Evolutionary conservation across 2,113 vertebrate genomes (phyloP).

Genomic region (Sarotherodon lohbergeri): DNA sequence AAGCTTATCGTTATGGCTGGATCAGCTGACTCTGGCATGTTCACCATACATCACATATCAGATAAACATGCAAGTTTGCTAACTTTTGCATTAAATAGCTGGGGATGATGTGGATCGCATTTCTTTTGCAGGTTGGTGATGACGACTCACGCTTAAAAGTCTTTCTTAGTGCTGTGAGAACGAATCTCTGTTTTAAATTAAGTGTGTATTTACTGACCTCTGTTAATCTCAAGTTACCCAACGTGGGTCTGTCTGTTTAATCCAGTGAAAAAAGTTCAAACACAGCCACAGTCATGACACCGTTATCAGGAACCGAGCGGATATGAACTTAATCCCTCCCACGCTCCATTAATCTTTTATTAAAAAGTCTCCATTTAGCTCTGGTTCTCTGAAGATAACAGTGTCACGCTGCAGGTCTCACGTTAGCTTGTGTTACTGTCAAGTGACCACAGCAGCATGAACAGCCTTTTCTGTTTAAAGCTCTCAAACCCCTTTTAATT

Average conservation of each 20-base stretch:
- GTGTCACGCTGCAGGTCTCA: background rate
- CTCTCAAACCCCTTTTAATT: background rate
- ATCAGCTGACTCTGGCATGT: background rate
- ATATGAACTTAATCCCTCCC: background rate
- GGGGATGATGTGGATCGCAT: background rate
- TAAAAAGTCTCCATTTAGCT: constrained; percentile 17
- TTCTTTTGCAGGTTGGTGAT: background rate
- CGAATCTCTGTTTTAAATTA: background rate
- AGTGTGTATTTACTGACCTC: background rate
- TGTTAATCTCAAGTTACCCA: background rate
- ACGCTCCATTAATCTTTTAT: constrained; percentile 13
- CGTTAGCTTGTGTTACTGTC: background rate
- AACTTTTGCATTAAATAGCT: background rate
- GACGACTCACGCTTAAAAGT: background rate
- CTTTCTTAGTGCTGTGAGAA: background rate
- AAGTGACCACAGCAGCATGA: background rate
- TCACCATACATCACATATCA: background rate
- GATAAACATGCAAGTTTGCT: background rate
- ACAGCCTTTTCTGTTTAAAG: background rate
- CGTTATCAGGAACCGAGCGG: background rate
- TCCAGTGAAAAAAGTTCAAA: background rate
- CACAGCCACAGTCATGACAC: background rate
- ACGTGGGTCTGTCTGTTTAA: background rate
- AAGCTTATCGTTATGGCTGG: background rate
- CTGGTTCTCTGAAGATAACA: background rate